Conservation (phyloP, 2,113 vertebrate species). For the Salminus brasiliensis region DNA sequence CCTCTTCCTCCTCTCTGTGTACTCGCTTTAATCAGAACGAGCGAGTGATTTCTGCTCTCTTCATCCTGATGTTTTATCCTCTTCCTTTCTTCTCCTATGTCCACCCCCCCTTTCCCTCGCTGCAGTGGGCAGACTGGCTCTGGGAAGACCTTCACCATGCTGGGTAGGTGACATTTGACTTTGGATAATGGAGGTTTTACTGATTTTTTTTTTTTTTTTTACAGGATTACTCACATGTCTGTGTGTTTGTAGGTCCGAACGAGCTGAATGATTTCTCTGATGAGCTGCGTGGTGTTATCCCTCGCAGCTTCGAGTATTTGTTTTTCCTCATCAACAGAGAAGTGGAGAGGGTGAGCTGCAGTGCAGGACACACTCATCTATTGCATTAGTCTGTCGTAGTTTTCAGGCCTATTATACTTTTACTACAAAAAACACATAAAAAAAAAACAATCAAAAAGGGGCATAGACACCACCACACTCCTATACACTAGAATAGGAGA, state of each 20-base stretch:
- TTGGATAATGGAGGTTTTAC: neutral
- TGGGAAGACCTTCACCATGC: slow-evolving; percentile 98
- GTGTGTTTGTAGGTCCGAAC: slow-evolving; percentile 83
- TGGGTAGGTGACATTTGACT: slow-evolving; percentile 75
- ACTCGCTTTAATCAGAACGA: no score
- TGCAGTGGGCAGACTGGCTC: slow-evolving; percentile 94
- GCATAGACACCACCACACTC: no score
- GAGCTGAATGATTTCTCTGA: slow-evolving; percentile 93
- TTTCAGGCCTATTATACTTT: no score
- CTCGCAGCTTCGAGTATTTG: slow-evolving; percentile 94
- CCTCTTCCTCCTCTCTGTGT: no score
- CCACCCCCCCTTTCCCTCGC: neutral
- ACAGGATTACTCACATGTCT: neutral
- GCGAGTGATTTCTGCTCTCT: no score
- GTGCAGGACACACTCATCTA: neutral
- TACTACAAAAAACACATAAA: no score
- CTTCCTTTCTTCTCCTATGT: no score
- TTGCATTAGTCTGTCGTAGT: no score
- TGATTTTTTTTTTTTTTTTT: no score
- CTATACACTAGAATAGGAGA: no score
- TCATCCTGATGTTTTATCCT: neutral
- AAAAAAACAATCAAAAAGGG: no score
- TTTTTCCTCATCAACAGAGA: slow-evolving; percentile 96
- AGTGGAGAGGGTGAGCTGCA: slow-evolving; percentile 86
- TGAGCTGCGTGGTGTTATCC: slow-evolving; percentile 91